Evolutionary conservation across 1,140 invertebrate genomes (phyloP).

Genomic region (Drosophila busckii): DNA sequence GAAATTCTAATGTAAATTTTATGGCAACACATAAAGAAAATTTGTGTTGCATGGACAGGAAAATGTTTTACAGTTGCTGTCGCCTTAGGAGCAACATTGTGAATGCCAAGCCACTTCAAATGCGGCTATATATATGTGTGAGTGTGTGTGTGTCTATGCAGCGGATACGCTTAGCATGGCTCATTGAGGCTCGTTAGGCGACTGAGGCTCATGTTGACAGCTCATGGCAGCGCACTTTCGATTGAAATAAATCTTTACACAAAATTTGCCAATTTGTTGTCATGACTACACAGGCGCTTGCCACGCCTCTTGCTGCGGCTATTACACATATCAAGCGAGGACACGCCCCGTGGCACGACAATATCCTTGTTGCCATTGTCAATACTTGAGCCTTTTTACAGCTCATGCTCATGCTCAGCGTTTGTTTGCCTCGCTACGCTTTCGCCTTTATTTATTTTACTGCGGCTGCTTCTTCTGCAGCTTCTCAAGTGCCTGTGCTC

Average conservation of each 20-base stretch:
- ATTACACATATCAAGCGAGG: slow-evolving; percentile 41
- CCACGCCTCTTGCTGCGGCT: slow-evolving; percentile 53
- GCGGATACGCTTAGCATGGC: slow-evolving; percentile 72
- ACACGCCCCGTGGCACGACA: slow-evolving; percentile 22
- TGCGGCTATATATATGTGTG: neutral
- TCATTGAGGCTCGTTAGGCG: slow-evolving; percentile 72
- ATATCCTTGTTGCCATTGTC: slow-evolving; percentile 64
- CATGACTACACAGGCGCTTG: slow-evolving; percentile 20
- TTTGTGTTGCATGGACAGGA: slow-evolving; percentile 28
- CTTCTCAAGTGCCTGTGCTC: slow-evolving; percentile 48
- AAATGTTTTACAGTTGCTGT: slow-evolving; percentile 27
- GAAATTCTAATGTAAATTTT: slow-evolving; percentile 73
- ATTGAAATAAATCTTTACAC: slow-evolving; percentile 72
- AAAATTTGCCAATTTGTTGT: slow-evolving; percentile 74
- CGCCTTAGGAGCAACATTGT: neutral
- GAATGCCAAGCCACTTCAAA: slow-evolving; percentile 29
- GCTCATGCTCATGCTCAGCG: slow-evolving; percentile 50
- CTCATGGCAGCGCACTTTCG: slow-evolving; percentile 67
- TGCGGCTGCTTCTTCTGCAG: neutral
- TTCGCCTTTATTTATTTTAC: slow-evolving; percentile 6
- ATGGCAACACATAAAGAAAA: slow-evolving; percentile 69
- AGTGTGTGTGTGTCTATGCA: slow-evolving; percentile 9
- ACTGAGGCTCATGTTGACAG: slow-evolving; percentile 69
- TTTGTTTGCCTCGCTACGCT: slow-evolving; percentile 47
- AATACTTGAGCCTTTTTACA: slow-evolving; percentile 75